Conservation (phyloP, 2,888 invertebrate species). For the Leptinotarsa peninsularis region DNA sequence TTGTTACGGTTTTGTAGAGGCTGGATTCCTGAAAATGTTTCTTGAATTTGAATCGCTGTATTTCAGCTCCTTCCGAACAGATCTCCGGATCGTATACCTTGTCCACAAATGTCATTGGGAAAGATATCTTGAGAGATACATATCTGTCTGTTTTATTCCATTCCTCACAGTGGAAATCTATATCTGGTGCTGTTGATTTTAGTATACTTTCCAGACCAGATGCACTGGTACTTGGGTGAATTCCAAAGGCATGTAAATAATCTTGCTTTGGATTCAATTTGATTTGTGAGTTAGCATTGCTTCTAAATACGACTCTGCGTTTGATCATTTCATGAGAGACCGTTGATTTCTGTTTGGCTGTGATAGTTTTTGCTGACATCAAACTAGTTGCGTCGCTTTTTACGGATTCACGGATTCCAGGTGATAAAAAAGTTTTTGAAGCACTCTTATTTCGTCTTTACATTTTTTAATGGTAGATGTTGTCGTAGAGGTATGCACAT, state of each 20-base stretch:
- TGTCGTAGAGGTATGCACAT: no score
- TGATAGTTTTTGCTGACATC: no score
- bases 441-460: no score
- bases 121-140: not conserved
- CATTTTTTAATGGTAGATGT: no score
- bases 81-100: not conserved
- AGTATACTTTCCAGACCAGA: not conserved
- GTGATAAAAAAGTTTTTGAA: no score
- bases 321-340: no score
- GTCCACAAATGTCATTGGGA: not conserved
- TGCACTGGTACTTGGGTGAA: not conserved
- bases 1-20: no score
- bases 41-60: not conserved
- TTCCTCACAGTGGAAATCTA: not conserved
- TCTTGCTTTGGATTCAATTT: not conserved
- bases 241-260: not conserved
- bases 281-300: no score
- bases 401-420: no score
- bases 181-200: not conserved
- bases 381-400: no score
- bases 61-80: not conserved
- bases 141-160: not conserved
- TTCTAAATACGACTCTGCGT: no score
- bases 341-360: no score
- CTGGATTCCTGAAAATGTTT: not conserved